These are phyloP conservation scores for Drosophila carrolli DNA, from an alignment of 1,140 invertebrate species.

Conservation along the genomic window DNA sequence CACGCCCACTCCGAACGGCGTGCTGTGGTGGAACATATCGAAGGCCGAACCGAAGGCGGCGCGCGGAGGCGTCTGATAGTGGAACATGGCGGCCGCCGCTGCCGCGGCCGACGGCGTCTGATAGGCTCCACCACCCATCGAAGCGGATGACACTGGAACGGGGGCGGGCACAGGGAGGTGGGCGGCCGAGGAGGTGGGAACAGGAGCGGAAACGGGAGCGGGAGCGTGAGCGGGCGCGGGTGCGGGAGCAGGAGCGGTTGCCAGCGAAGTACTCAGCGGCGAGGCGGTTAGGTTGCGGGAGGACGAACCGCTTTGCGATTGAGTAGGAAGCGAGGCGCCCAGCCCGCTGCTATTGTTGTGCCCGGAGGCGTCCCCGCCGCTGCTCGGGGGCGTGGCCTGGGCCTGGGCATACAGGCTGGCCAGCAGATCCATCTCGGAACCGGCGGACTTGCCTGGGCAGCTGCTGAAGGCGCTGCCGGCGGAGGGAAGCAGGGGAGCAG, in stretches of 20 bases:
- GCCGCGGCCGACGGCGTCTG: constrained; percentile 61
- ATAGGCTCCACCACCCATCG: constrained; percentile 74
- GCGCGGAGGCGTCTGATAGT: constrained; percentile 82
- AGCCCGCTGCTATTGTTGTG: constrained; percentile 79
- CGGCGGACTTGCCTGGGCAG: constrained; percentile 55
- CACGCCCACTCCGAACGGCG: constrained; percentile 77
- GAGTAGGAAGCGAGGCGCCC: constrained; percentile 75
- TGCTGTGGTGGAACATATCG: constrained; percentile 84
- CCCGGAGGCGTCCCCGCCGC: constrained; percentile 29
- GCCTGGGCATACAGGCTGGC: constrained; percentile 69
- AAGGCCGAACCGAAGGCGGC: constrained; percentile 81
- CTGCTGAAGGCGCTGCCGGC: constrained; percentile 76
- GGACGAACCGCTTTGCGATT: constrained; percentile 77
- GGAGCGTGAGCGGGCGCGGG: constrained; percentile 1
- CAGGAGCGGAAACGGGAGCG: constrained; percentile 1
- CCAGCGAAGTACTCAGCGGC: constrained; percentile 62
- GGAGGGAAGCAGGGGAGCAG: constrained; percentile 56
- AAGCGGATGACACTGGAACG: constrained; percentile 21
- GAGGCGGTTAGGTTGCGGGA: constrained; percentile 71
- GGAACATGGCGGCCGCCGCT: constrained; percentile 71
- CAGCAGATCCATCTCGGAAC: constrained; percentile 59
- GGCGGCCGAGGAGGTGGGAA: constrained; percentile 2
- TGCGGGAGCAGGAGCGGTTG: constrained; percentile 19
- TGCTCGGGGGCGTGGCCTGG: constrained; percentile 47
- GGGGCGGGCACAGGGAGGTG: constrained; percentile 14